Evolutionary conservation across 2,888 invertebrate genomes (phyloP).

Genomic region (Brachyptera risi): DNA sequence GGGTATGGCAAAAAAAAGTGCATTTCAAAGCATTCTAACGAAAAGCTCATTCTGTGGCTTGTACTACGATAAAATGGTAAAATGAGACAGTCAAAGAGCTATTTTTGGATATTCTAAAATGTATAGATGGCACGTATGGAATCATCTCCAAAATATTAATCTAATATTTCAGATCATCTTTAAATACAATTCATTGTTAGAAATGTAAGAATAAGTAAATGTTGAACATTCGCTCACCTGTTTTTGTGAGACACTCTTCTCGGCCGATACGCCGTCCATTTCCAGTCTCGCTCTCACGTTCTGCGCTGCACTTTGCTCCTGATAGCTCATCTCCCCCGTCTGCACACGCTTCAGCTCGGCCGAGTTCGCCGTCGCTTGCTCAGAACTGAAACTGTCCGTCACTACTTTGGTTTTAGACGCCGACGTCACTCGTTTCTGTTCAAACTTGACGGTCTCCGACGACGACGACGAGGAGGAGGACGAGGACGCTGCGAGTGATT

Average conservation of each 20-base stretch:
- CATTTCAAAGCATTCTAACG: too few relatives aligned
- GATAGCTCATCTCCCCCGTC: conserved; percentile 52
- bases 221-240: conserved; percentile 63
- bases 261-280: conserved; percentile 79
- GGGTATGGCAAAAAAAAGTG: too few relatives aligned
- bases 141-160: too few relatives aligned
- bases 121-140: too few relatives aligned
- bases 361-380: conserved; percentile 67
- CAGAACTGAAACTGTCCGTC: conserved; percentile 77
- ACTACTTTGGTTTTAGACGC: conserved; percentile 74
- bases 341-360: conserved; percentile 71
- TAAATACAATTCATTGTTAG: too few relatives aligned
- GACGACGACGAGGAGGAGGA: conserved; percentile 37
- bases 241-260: conserved; percentile 77
- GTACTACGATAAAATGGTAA: too few relatives aligned
- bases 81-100: too few relatives aligned
- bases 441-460: conserved; percentile 70
- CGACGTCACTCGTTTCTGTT: conserved; percentile 77
- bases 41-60: too few relatives aligned
- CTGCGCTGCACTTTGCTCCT: conserved; percentile 55
- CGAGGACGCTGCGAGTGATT: conserved; percentile 38
- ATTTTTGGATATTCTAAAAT: too few relatives aligned
- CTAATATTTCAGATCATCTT: too few relatives aligned
- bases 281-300: conserved; percentile 75
- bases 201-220: too few relatives aligned